A percentile compares a stretch with the other conserved stretches of the same genome.
Evolutionary conservation across 2,797 vertebrate species (phyloP).

Genomic region (Chlorospingus semifuscus): DNA sequence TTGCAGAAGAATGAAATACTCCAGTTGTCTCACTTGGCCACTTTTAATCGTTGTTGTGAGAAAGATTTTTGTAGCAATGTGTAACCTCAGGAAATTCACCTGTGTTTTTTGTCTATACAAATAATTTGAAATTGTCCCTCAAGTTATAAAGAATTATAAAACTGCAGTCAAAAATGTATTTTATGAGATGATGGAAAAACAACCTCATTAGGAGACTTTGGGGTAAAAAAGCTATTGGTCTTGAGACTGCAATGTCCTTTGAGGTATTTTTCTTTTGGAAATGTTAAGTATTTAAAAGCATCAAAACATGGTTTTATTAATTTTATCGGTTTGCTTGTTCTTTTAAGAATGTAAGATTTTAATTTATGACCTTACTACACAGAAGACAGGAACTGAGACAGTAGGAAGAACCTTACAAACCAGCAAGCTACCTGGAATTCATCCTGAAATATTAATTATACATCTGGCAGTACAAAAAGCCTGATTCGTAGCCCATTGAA

Average conservation of each 20-base stretch:
- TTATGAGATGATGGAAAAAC: background rate
- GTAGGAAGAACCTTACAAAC: conserved; percentile 29
- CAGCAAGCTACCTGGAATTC: conserved; percentile 62
- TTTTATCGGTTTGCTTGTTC: background rate
- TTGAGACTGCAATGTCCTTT: background rate
- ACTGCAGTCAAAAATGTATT: background rate
- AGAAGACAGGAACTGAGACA: background rate
- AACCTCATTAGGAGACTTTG: background rate
- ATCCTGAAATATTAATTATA: conserved; percentile 66
- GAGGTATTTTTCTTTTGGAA: background rate
- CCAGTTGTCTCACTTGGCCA: background rate
- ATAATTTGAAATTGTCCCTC: background rate
- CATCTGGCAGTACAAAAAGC: conserved; percentile 59
- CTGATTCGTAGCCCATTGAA: conserved; percentile 58
- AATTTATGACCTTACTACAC: conserved; percentile 31
- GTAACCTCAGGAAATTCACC: background rate
- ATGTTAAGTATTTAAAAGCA: background rate
- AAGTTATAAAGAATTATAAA: background rate
- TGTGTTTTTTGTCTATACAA: background rate
- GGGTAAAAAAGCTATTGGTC: background rate
- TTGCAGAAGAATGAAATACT: background rate
- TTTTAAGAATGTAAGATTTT: background rate
- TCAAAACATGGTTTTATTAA: accelerated
- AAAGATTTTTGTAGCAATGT: background rate
- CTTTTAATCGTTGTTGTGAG: background rate